Evolutionary conservation across 2,113 vertebrate genomes (phyloP).

Genomic region (Ageneiosus marmoratus): DNA sequence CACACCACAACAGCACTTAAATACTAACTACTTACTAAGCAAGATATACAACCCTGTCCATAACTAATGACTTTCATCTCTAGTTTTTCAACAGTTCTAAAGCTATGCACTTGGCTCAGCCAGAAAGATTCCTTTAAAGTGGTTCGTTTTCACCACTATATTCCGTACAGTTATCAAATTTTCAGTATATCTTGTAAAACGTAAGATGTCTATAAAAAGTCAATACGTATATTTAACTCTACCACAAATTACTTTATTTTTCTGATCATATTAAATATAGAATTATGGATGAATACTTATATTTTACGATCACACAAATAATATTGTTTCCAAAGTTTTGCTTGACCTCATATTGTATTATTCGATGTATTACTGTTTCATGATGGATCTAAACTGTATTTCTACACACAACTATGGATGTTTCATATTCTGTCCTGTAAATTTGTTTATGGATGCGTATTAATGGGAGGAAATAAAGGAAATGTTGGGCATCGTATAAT

Average conservation of each 20-base stretch:
- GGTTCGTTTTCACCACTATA: conserved; percentile 22
- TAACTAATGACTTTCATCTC: conserved; percentile 29
- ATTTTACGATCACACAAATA: conserved; percentile 44
- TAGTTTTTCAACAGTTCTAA: conserved; percentile 39
- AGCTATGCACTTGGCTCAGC: conserved; percentile 59
- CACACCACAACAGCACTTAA: conserved; percentile 54
- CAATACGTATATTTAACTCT: conserved; percentile 47
- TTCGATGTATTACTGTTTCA: conserved; percentile 55
- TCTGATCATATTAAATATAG: conserved; percentile 51
- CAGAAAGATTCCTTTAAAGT: conserved; percentile 41
- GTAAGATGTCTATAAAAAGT: conserved; percentile 55
- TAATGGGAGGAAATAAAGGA: conserved; percentile 61
- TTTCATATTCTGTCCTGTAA: conserved; percentile 61
- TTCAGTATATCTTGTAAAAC: conserved; percentile 36
- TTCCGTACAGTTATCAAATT: conserved; percentile 41
- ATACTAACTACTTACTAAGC: conserved; percentile 24
- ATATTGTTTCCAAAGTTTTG: conserved; percentile 52
- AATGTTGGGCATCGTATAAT: conserved; percentile 48
- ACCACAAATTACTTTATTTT: conserved; percentile 62
- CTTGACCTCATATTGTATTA: conserved; percentile 41
- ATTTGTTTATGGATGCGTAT: conserved; percentile 50
- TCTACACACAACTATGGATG: conserved; percentile 57
- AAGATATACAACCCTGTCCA: conserved; percentile 5
- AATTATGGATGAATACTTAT: conserved; percentile 45
- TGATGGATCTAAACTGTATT: conserved; percentile 58